Conservation (phyloP, 2,888 invertebrate genomes). For the Stomorhina lunata region DNA sequence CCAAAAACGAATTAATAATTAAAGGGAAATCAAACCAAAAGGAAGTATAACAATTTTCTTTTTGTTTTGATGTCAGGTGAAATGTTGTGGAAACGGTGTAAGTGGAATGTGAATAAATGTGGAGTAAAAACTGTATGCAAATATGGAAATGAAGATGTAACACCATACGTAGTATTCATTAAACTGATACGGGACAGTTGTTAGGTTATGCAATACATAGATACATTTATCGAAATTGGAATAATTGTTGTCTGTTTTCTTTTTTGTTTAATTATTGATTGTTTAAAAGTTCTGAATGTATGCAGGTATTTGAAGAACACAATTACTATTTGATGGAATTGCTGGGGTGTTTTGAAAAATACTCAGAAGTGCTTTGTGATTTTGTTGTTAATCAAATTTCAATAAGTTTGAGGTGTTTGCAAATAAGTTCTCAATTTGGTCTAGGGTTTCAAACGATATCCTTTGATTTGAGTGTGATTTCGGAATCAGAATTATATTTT, state of each 20-base stretch:
- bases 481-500: neutral
- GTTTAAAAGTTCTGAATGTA: too few relatives aligned
- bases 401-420: neutral
- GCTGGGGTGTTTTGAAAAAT: conserved; percentile 26
- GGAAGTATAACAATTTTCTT: neutral
- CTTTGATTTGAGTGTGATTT: neutral
- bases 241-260: too few relatives aligned
- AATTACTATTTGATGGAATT: neutral
- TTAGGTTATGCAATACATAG: too few relatives aligned
- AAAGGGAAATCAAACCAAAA: neutral
- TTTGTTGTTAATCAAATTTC: neutral
- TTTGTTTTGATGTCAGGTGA: too few relatives aligned
- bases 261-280: too few relatives aligned
- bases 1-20: neutral
- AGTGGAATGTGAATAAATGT: too few relatives aligned
- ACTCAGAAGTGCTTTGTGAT: neutral
- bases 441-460: neutral
- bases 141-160: too few relatives aligned
- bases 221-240: too few relatives aligned
- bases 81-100: too few relatives aligned
- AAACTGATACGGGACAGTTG: too few relatives aligned
- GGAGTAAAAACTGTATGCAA: too few relatives aligned
- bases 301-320: neutral
- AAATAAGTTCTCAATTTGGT: neutral
- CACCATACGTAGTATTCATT: too few relatives aligned